Base-by-base conservation (phyloP, 2,113 vertebrate genomes). In the Gorsachius goisagi region DNA sequence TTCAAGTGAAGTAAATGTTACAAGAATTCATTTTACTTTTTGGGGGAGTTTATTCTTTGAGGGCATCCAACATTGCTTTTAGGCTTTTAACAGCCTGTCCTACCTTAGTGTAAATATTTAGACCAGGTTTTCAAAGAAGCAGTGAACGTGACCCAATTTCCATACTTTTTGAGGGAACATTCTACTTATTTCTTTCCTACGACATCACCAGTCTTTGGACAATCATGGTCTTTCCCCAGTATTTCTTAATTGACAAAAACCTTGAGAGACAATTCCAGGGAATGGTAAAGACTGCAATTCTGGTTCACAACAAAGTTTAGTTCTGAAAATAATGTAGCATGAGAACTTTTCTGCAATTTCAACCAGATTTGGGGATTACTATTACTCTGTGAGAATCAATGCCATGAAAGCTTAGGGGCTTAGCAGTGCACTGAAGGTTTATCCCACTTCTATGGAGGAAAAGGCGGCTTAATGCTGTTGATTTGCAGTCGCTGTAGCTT, bases 401-500 rank as follows among this genome's bases (percentile, higher is more conserved):
- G 87, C 66, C 66, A n/a, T 69, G 79, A 92, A 95, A 81, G 84
- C 77, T 92, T 76, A 96, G 77, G 86, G 89, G 84, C 69, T 90
- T 96, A 95, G 84, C 80, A 78, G 77, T 79, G 62, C 56, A 68
- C 88, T 91, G 32, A 89, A 92, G 80, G 84, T 97, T 97, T 97
- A 92, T 96, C 90, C 89, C 80, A 35, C 49, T 90, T 92, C 62
- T 68, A 5, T 69, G 76, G 75, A 87, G 92, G 84, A 76, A 89
- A 76, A 89, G 90, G 66, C 93, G 58, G 69, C 80, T 95, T 96
- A 93, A 75, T 95, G 47, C 72, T 93, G 92, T 93, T 95, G 92
- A 95, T 96, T 94, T 96, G 94, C 90, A 95, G 90, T 90, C 77
- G 16, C 60, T 62, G 80, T 87, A 53, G 94, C 89, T 93, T 93